Evolutionary conservation across 2,113 vertebrate genomes (phyloP).

Genomic region (Syngnathus scovelli): DNA sequence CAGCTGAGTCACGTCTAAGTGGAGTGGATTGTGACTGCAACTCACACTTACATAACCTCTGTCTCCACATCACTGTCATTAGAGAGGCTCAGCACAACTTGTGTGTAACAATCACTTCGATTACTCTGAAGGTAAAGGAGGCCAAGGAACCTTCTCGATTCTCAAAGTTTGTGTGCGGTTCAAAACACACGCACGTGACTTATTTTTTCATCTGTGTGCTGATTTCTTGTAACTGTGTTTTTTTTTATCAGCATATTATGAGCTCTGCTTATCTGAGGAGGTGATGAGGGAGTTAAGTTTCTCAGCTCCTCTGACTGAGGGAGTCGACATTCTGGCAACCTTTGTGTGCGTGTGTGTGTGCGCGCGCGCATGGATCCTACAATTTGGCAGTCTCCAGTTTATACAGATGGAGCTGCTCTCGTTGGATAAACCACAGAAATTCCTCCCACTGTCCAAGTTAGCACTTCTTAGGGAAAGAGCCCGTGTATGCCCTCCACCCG

Average conservation of each 20-base stretch:
- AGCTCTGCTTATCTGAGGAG: slow-evolving; percentile 36
- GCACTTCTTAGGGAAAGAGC: slow-evolving; percentile 72
- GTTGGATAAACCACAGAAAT: slow-evolving; percentile 79
- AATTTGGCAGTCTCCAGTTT: slow-evolving; percentile 77
- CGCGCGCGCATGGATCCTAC: slow-evolving; percentile 53
- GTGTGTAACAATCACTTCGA: slow-evolving; percentile 52
- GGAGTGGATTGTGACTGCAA: slow-evolving; percentile 57
- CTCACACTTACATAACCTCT: slow-evolving; percentile 71
- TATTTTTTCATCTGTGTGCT: slow-evolving; percentile 15
- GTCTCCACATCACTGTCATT: slow-evolving; percentile 65
- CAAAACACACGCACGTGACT: slow-evolving; percentile 1
- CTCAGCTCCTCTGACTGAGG: slow-evolving; percentile 64
- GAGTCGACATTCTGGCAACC: slow-evolving; percentile 72
- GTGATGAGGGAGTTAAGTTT: slow-evolving; percentile 71
- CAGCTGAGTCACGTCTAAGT: slow-evolving; percentile 71
- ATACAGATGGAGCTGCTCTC: slow-evolving; percentile 80
- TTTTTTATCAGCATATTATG: slow-evolving; percentile 20
- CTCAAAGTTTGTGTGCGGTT: slow-evolving; percentile 2
- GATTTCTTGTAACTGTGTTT: slow-evolving; percentile 34
- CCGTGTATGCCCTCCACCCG: slow-evolving; percentile 28
- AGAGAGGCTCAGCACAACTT: no score
- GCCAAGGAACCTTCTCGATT: slow-evolving; percentile 31
- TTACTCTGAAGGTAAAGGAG: slow-evolving; percentile 36
- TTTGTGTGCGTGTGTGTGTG: slow-evolving; percentile 28
- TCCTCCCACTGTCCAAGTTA: slow-evolving; percentile 79